Base-by-base conservation (phyloP, 1,140 invertebrate genomes). In the Saccostrea cuccullata region DNA sequence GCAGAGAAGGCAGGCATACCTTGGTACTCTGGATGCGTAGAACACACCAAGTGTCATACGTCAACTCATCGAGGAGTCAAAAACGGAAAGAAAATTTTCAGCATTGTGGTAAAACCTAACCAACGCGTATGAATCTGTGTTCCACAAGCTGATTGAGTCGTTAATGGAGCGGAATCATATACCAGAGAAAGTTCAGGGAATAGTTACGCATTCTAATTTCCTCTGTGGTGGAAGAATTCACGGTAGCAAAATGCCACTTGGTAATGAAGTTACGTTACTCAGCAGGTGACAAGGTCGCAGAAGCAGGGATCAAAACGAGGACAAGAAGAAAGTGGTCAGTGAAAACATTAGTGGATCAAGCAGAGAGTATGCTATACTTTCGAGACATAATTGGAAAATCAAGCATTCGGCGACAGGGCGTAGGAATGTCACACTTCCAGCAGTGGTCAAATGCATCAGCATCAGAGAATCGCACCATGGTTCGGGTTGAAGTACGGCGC, bases 41-140 rank as follows among this genome's bases (percentile, higher is more conserved):
- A 86, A 64, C n/a, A 56, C 85, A 36, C 73, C 40, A 20, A 58
- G 87, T 47, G 73, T 82, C 15, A 20, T 56, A 2, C 67, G 40
- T n/a, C 84, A 89, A 40, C 2, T 89, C 1, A 89, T 89, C 17
- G 56, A 30, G 23, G 85, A 89, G n/a, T n/a, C n/a, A n/a, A n/a
- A n/a, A n/a, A n/a, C n/a, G 47, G 23, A 58, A 4, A 86, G 84
- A 47, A 84, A 83, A 30, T 20, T 86, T 12, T 13, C 77, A 55
- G 73, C 55, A 26, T 77, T 86, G 20, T 89, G 77, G 73, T 47
- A 84, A 36, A 85, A 89, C 40, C 40, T 89, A 4, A 40, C 82
- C 55, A 91, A 91, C 47, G 85, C 87, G 0, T 90, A 87, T 87
- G 86, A 85, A 26, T 88, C 89, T 30, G 70, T 91, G 30, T 30